Base-by-base conservation (phyloP, 1,140 invertebrate species). In the Penaeus chinensis region DNA sequence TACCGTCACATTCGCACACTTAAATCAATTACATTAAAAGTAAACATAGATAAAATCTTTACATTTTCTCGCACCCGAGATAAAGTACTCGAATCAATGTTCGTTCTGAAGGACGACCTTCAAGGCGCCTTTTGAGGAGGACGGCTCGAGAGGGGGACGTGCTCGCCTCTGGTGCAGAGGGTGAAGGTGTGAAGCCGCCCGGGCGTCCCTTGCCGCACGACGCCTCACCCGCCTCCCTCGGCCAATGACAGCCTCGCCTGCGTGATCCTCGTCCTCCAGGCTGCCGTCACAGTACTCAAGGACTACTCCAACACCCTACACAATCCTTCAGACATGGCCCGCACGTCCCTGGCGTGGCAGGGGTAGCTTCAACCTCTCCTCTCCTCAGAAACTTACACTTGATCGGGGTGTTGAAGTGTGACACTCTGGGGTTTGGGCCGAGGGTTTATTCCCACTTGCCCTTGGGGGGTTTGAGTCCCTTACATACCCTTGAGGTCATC, bases 401-500 rank as follows among this genome's bases (percentile, higher is more conserved):
- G 16, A 8, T 24, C 37, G 22, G 47, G 11, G 63, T n/a, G 16
- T 54, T 47, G 27, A 42, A 80, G 42, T 47, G 32, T 47, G 54
- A 81, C 77, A 80, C 47, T 86, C 54, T 66, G 42, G 80, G 69
- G 77, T 86, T 61, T 69, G 63, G 84, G 76, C 47, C 80, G 37
- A 86, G n/a, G 76, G 24, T 80, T 80, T 65, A 62, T n/a, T 71
- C 76, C 27, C 62, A 61, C 32, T 76, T 87, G 63, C 79, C 85
- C 85, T 82, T 87, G 66, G 81, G 85, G 80, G 32, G 80, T 61
- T 82, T 63, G 37, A 69, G 85, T 69, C 85, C 85, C 85, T 83
- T 83, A 82, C 80, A 82, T 87, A 82, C 85, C 85, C 85, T 87
- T 87, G 81, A 87, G 85, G 85, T 87, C 85, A 82, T 74, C 63